These are phyloP conservation scores for Carassius gibelio DNA, from an alignment of 2,113 vertebrate species.

Conservation along the genomic window DNA sequence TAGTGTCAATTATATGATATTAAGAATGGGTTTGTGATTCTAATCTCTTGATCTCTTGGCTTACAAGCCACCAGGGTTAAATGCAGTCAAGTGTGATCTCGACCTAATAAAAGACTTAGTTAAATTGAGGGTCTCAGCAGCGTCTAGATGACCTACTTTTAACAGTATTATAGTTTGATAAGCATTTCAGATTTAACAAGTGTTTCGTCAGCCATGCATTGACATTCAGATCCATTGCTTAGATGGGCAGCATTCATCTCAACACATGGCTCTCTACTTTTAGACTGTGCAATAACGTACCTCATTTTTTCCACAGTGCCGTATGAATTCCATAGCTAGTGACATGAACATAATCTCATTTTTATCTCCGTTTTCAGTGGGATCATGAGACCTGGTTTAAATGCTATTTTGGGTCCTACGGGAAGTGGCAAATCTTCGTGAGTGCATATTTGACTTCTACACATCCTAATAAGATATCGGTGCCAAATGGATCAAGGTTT, in stretches of 20 bases:
- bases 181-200: not conserved
- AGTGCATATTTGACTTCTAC: conserved; percentile 69
- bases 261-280: not conserved
- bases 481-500: not conserved
- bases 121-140: not conserved
- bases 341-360: conserved; percentile 30
- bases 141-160: not conserved
- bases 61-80: conserved; percentile 68
- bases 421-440: conserved; percentile 97
- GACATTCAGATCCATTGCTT: not conserved
- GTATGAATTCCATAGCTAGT: conserved; percentile 17
- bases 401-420: conserved; percentile 93
- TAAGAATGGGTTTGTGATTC: conserved; percentile 73
- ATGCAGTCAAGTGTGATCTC: conserved; percentile 61
- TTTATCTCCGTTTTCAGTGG: conserved; percentile 77
- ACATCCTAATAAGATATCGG: conserved; percentile 1
- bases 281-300: not conserved
- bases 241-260: not conserved
- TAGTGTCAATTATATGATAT: conserved; percentile 75
- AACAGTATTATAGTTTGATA: not conserved
- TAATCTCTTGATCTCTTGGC: conserved; percentile 71
- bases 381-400: conserved; percentile 94
- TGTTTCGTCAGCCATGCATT: not conserved
- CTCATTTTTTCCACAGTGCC: not conserved
- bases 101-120: not conserved